Percentiles rank a stretch among this genome's conserved stretches.
phyloP scores from a whole-genome alignment of 2,888 invertebrate genomes.

The Melanostoma scalare region DNA sequence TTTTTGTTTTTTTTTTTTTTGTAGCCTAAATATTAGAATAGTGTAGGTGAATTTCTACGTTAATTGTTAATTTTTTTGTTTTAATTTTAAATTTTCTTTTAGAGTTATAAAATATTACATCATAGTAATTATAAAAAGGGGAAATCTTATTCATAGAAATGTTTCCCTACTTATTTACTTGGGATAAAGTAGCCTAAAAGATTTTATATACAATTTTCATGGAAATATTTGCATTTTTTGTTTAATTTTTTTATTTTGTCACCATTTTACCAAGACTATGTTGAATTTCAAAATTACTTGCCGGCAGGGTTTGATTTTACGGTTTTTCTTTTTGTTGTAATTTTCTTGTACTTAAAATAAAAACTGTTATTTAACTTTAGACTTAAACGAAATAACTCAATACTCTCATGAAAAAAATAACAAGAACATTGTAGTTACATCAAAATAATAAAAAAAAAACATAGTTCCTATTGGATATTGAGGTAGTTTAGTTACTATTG shows the following conservation, averaged over 20 bases:
- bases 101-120: slow-evolving; percentile 30
- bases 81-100: slow-evolving; percentile 55
- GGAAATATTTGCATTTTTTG: slow-evolving; percentile 47
- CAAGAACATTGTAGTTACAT: slow-evolving; percentile 15
- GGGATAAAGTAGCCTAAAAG: slow-evolving; percentile 65
- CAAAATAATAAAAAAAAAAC: slow-evolving; percentile 52
- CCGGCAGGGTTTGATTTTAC: slow-evolving; percentile 23
- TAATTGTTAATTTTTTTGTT: slow-evolving; percentile 49
- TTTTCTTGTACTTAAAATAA: slow-evolving; percentile 1
- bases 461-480: slow-evolving; percentile 78
- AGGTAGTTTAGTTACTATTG: slow-evolving; percentile 82
- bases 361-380: background rate
- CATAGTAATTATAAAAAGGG: slow-evolving; percentile 16
- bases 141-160: slow-evolving; percentile 53
- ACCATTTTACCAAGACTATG: slow-evolving; percentile 64
- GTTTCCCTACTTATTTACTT: slow-evolving; percentile 48
- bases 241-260: slow-evolving; percentile 48
- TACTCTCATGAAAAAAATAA: background rate
- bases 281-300: slow-evolving; percentile 28
- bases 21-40: slow-evolving; percentile 73
- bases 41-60: slow-evolving; percentile 70
- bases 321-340: slow-evolving; percentile 20
- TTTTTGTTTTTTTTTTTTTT: slow-evolving; percentile 71
- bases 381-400: too few species aligned
- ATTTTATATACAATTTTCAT: slow-evolving; percentile 33